phyloP scores from a whole-genome alignment of 2,797 vertebrate species.

The Sternarchorhynchus goeldii region DNA sequence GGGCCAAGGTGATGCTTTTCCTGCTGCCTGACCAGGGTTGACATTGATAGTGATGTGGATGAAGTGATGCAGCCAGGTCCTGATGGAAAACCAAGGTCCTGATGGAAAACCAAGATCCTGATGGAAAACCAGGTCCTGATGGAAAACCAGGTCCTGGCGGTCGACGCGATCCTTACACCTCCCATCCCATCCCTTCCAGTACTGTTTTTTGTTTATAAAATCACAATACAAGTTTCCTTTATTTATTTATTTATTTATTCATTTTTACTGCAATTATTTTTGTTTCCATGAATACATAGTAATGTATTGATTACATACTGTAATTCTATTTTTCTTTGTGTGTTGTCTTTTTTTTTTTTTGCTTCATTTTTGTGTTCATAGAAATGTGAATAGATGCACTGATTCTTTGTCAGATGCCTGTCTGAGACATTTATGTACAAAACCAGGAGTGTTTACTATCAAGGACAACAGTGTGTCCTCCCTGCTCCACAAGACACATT shows the following conservation, averaged over 20 bases:
- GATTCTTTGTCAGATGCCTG: too few species aligned
- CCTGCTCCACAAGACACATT: not conserved
- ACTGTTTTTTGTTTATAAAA: not conserved
- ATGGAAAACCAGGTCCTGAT: too few species aligned
- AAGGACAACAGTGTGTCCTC: not conserved
- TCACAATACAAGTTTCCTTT: too few species aligned
- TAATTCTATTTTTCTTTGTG: not conserved
- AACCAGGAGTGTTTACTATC: not conserved
- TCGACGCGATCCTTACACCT: not conserved
- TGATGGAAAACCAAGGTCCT: too few species aligned
- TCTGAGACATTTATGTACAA: not conserved
- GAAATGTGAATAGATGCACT: too few species aligned
- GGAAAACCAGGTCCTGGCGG: too few species aligned
- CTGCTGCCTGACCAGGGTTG: not conserved
- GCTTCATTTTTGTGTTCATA: too few species aligned
- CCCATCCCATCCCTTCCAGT: not conserved
- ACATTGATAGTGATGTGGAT: conserved; percentile 16
- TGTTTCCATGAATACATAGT: too few species aligned
- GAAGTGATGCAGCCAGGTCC: not conserved
- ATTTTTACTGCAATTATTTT: too few species aligned
- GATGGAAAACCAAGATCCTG: not conserved
- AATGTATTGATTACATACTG: too few species aligned
- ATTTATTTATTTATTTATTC: too few species aligned
- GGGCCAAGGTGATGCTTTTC: conserved; percentile 2
- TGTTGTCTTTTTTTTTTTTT: too few species aligned